Base-by-base conservation (phyloP, 2,888 invertebrate species). In the Ennomos fuscantarius region DNA sequence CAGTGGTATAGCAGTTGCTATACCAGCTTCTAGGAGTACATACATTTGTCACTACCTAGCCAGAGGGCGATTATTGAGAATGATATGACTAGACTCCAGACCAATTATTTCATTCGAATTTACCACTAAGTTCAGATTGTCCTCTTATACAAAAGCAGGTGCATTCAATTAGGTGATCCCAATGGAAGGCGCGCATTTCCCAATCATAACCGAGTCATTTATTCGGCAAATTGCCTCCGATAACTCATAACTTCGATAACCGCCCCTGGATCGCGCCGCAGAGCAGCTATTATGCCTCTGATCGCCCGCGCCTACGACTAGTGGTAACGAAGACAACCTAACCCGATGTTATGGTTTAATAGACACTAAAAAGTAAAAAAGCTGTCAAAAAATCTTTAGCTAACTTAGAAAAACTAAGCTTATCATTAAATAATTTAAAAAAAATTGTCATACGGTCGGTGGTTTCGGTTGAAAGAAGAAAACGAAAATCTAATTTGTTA, bases 191-290 rank as follows among this genome's bases (percentile, higher is more conserved):
- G n/a, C 44, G 32, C 46, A 35, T 47, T 50, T 55, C 51, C 58
- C 63, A 59, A 64, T 67, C 56, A 64, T 69, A 65, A 65, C 60
- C 56, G 42, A 62, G 63, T 73, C 81, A 80, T 82, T 86, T 84
- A 83, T 83, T 84, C 79, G 73, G 73, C 77, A 83, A 86, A 87
- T 84, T 86, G 84, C 80, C 79, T 79, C 76, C 78, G 2, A 24
- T 24, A 24, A 24, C 24, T 24, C 6, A 24, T 24, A 24, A 24
- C 24, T 81, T 84, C 84, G 81, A 83, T 84, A 82, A 78, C 73
- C 74, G 79, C 72, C 78, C 73, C 77, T 81, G 76, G 72, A 73
- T 76, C 75, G 77, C 74, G 72, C 72, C 69, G 79, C 78, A 69
- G 72, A 2, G 6, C 24, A 1, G 24, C 80, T 84, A 84, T 84